Percentiles rank a stretch among this genome's conserved stretches.
Evolutionary conservation across 2,797 vertebrate species (phyloP).

Genomic region (Neoniphon sammara): DNA sequence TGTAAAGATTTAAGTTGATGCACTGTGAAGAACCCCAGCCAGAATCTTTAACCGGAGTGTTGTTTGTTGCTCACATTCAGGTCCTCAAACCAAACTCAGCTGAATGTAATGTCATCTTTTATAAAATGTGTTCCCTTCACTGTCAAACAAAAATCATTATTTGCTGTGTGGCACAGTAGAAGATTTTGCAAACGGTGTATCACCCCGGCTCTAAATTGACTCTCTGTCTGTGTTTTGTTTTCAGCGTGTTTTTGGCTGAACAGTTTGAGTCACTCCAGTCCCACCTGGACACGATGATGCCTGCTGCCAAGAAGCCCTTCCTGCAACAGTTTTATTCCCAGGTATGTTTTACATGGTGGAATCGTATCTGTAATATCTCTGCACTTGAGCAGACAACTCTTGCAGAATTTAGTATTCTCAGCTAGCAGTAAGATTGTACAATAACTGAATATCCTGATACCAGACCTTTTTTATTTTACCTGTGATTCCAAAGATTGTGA

Average conservation of each 20-base stretch:
- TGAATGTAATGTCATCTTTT: neutral
- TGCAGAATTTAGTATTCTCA: neutral
- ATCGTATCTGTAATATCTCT: neutral
- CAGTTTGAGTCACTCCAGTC: conserved; percentile 97
- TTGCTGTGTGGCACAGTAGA: neutral
- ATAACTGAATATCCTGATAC: no score
- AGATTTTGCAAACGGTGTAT: neutral
- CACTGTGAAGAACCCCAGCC: neutral
- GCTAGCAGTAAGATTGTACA: no score
- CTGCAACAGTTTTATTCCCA: conserved; percentile 99
- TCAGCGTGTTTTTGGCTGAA: conserved; percentile 96
- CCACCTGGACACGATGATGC: conserved; percentile 97
- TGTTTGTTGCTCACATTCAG: neutral
- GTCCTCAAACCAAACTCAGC: conserved; percentile 9
- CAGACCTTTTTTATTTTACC: no score
- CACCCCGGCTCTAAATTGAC: conserved; percentile 7
- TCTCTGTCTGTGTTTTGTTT: neutral
- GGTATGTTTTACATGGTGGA: conserved; percentile 78
- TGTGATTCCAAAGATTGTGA: no score
- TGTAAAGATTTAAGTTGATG: neutral
- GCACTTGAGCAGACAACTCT: neutral
- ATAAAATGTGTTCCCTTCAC: conserved; percentile 14
- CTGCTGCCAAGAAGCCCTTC: conserved; percentile 97
- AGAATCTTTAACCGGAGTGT: neutral
- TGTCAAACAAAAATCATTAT: conserved; percentile 5